These are phyloP conservation scores for Crax fasciolata DNA, from an alignment of 2,797 vertebrate genomes.

Conservation along the genomic window DNA sequence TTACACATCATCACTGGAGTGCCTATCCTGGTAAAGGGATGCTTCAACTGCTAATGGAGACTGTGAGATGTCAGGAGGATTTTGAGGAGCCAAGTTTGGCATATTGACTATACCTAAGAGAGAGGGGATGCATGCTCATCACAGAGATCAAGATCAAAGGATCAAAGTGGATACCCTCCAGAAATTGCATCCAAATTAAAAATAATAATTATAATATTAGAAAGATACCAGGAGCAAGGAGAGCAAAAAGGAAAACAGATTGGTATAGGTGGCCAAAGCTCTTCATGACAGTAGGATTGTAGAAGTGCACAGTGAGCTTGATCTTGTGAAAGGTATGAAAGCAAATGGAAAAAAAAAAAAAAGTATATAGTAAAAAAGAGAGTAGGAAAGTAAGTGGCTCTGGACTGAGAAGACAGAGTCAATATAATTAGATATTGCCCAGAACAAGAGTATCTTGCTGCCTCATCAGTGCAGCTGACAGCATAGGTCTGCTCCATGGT, in stretches of 20 bases:
- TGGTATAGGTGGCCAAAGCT: background rate
- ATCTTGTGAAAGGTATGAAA: background rate
- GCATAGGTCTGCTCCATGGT: background rate
- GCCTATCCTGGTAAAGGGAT: accelerated
- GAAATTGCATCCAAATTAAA: background rate
- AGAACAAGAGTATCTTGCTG: background rate
- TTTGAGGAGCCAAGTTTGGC: background rate
- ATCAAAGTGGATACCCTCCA: background rate
- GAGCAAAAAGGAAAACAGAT: background rate
- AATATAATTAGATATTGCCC: background rate
- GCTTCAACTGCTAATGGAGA: background rate
- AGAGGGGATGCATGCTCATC: background rate
- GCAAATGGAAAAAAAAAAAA: background rate
- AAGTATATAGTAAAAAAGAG: background rate
- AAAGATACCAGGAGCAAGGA: background rate
- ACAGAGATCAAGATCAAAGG: background rate
- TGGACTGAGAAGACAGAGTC: background rate
- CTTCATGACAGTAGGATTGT: background rate
- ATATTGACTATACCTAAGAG: background rate
- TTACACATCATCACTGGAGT: accelerated
- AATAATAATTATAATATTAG: background rate
- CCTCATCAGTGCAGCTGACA: background rate
- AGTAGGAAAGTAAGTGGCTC: background rate
- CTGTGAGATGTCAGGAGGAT: background rate
- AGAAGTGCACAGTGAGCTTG: background rate